Evolutionary conservation across 2,888 invertebrate species (phyloP).

Genomic region (Cerastis leucographa): DNA sequence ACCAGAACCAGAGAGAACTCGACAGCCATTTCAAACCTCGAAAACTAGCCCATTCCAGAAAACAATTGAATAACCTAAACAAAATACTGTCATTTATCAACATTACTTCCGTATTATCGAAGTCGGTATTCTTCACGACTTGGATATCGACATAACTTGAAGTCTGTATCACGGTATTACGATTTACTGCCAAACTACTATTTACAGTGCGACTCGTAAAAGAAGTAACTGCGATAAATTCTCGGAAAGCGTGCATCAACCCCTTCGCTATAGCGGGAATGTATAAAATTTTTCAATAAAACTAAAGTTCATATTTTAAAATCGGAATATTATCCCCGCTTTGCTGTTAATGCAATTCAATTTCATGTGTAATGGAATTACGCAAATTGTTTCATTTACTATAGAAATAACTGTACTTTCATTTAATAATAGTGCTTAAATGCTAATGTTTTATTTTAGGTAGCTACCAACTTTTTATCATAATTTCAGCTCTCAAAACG

Average conservation of each 20-base stretch:
- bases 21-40: not conserved
- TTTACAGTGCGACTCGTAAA: slow-evolving; percentile 60
- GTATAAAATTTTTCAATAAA: slow-evolving; percentile 30
- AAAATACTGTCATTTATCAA: slow-evolving; percentile 30
- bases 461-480: not conserved
- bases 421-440: not conserved
- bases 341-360: slow-evolving; percentile 18
- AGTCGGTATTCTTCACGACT: slow-evolving; percentile 21
- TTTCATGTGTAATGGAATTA: slow-evolving; percentile 42
- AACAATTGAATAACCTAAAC: not conserved
- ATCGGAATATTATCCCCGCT: slow-evolving; percentile 3
- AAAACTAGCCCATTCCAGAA: slow-evolving; percentile 21
- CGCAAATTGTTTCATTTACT: slow-evolving; percentile 31
- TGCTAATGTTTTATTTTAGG: not conserved
- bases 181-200: slow-evolving; percentile 55
- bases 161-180: slow-evolving; percentile 34
- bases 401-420: slow-evolving; percentile 3
- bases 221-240: slow-evolving; percentile 54
- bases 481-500: no score
- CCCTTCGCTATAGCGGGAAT: slow-evolving; percentile 11
- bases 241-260: slow-evolving; percentile 47
- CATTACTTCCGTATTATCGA: slow-evolving; percentile 42
- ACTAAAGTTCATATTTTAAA: slow-evolving; percentile 24
- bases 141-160: slow-evolving; percentile 28
- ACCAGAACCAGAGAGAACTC: not conserved